Conservation (phyloP, 2,797 vertebrate species). For the Rousettus madagascariensis region DNA sequence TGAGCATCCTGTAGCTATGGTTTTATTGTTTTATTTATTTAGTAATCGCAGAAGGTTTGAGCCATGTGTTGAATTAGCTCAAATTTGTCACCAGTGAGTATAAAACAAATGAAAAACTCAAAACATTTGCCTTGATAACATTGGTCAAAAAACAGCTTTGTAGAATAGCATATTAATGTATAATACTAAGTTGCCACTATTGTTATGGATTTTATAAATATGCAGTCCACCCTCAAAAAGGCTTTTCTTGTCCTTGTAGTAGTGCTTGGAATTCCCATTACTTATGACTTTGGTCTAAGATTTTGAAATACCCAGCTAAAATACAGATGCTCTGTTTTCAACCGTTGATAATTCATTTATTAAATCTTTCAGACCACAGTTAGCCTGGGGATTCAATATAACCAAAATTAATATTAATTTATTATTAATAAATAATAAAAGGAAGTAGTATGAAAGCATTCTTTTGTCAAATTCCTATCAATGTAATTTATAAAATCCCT, state of each 20-base stretch:
- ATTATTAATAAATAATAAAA: not conserved
- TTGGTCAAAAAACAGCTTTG: not conserved
- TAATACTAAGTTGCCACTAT: not conserved
- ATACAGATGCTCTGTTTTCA: not conserved
- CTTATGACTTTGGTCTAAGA: not conserved
- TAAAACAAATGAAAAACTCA: not conserved
- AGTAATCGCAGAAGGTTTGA: not conserved
- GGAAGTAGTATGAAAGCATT: not conserved
- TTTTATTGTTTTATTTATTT: not conserved
- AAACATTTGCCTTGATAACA: not conserved
- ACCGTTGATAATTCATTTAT: slow-evolving; percentile 23
- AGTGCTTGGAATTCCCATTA: not conserved
- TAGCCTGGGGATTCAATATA: not conserved
- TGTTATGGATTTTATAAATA: not conserved
- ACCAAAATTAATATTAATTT: not conserved
- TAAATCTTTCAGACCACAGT: not conserved
- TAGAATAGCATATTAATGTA: not conserved
- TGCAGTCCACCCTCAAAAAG: not conserved
- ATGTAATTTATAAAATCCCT: not conserved
- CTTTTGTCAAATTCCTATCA: not conserved
- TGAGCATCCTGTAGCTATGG: not conserved
- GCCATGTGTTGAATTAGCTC: not conserved
- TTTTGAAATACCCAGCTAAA: slow-evolving; percentile 25
- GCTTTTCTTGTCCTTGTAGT: not conserved
- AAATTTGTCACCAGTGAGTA: not conserved